Evolutionary conservation across 2,113 vertebrate species (phyloP), one percentile per base, ranked within the genome.

Genomic region (Epinephelus lanceolatus): DNA sequence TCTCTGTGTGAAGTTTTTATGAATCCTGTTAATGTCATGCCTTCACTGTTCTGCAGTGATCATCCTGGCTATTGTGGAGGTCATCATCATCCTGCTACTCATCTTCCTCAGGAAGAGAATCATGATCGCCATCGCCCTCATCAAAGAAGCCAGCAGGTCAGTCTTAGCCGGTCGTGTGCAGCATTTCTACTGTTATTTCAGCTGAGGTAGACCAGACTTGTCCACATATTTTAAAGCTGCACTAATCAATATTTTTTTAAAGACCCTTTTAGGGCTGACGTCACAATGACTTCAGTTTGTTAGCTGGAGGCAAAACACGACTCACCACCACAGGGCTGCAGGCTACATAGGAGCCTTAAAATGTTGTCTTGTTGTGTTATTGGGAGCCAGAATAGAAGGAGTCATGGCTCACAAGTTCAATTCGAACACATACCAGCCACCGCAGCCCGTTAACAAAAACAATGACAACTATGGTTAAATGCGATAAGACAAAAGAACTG

Each of bases 101-200:
- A 95, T 99, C 93, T 99, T 98, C 93, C 96, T 99, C 81, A 96
- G 98, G 85, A 99, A 98, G 90, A 96, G 97, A 85, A 96, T 99
- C 87, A 84, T 97, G 76, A 97, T 99, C 0, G 97, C 98, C 73
- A 97, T 99, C 1, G 97, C 98, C 0, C 97, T 99, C 77, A 97
- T 99, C 91, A 98, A 97, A 93, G 98, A 99, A 87, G 96, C 98
- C 86, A 99, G 98, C 96, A 97, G 95, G 98, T 99, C 61, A 78
- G 94, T 78, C 21, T 45, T 23, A 14, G 47, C n/a, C 56, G 30
- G 14, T 53, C 0, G 11, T 49, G 27, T 21, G 8, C 12, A 27
- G 52, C 13, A 11, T 30, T 14, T 59, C 57, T 61, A 37, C 9
- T 13, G 3, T n/a, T 65, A 11, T 67, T 17, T 67, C 17, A 25